Percentiles rank a stretch among this genome's conserved stretches.
Conservation (phyloP, 2,888 invertebrate genomes). For the Druceiella hillmani region DNA sequence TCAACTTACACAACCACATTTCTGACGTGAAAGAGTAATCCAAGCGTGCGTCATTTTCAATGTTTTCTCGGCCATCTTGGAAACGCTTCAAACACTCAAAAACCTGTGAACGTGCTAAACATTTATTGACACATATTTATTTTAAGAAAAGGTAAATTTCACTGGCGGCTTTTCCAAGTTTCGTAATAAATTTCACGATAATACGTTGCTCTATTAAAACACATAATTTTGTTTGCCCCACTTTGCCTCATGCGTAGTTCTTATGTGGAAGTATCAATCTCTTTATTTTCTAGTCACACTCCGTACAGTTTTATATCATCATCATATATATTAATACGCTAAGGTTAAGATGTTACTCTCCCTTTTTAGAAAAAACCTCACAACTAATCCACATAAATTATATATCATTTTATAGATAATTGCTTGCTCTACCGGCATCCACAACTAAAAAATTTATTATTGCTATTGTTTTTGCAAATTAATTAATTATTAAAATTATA, state of each 20-base stretch:
- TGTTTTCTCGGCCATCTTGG: neutral
- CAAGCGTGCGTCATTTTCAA: neutral
- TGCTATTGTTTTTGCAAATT: too few relatives aligned
- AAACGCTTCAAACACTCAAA: neutral
- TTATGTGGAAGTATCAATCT: neutral
- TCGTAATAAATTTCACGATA: neutral
- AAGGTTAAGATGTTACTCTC: too few relatives aligned
- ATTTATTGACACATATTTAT: too few relatives aligned
- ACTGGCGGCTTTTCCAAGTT: neutral
- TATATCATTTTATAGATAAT: too few relatives aligned
- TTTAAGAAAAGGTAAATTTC: slow-evolving; percentile 1
- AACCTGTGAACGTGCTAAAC: neutral
- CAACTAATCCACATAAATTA: too few relatives aligned
- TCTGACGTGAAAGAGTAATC: neutral
- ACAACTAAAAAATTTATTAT: too few relatives aligned
- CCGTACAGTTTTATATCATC: too few relatives aligned
- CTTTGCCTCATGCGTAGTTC: neutral
- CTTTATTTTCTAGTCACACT: neutral
- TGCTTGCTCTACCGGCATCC: too few relatives aligned
- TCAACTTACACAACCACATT: too few relatives aligned
- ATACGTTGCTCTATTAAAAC: slow-evolving; percentile 1
- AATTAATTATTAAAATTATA: too few relatives aligned
- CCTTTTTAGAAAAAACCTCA: too few relatives aligned
- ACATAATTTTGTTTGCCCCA: neutral
- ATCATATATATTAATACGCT: too few relatives aligned